Evolutionary conservation across 2,888 invertebrate species (phyloP).

Genomic region (Caenorhabditis japonica): DNA sequence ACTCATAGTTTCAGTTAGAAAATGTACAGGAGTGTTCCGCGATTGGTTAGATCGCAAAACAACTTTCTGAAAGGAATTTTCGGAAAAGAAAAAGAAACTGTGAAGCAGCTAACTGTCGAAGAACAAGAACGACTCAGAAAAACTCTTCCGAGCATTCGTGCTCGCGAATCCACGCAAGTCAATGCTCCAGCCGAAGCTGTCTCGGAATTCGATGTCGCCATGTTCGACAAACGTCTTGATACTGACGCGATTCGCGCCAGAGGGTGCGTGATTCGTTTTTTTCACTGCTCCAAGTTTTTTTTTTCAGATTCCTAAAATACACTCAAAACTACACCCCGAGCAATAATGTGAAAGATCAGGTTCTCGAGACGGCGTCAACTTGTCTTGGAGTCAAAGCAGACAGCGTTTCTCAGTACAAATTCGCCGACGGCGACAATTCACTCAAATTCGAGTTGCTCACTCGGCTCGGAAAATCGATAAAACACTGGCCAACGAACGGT

Average conservation of each 20-base stretch:
- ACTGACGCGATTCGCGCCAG: slow-evolving; percentile 71
- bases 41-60: slow-evolving; percentile 37
- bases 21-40: slow-evolving; percentile 37
- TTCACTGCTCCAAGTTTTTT: no score
- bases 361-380: slow-evolving; percentile 25
- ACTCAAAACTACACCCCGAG: slow-evolving; percentile 58
- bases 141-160: slow-evolving; percentile 43
- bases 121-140: slow-evolving; percentile 47
- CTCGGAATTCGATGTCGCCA: slow-evolving; percentile 47
- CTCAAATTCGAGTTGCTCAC: slow-evolving; percentile 46
- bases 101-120: slow-evolving; percentile 34
- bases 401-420: slow-evolving; percentile 31
- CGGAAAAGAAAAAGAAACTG: slow-evolving; percentile 28
- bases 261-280: slow-evolving; percentile 63
- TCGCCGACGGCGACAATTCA: slow-evolving; percentile 35
- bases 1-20: slow-evolving; percentile 1
- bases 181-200: slow-evolving; percentile 19
- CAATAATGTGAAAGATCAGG: slow-evolving; percentile 28
- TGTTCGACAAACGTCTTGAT: slow-evolving; percentile 53
- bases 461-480: slow-evolving; percentile 37
- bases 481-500: slow-evolving; percentile 68
- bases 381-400: slow-evolving; percentile 17
- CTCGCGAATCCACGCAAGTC: slow-evolving; percentile 30
- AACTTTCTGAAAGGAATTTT: slow-evolving; percentile 42
- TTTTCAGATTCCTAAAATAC: slow-evolving; percentile 61